Evolutionary conservation across 2,113 vertebrate genomes (phyloP).

Genomic region (Ascaphus truei): DNA sequence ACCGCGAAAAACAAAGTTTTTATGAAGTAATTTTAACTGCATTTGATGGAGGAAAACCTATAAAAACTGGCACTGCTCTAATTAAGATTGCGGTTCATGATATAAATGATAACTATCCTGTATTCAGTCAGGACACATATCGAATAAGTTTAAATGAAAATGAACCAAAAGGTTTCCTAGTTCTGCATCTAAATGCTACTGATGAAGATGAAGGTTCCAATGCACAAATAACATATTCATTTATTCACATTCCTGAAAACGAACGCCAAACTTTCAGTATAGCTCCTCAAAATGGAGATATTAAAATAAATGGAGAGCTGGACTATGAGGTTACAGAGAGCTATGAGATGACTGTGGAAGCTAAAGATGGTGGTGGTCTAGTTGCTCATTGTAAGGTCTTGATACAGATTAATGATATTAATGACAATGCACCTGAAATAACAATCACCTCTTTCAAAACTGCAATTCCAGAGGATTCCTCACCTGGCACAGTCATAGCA

Average conservation of each 20-base stretch:
- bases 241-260: background rate
- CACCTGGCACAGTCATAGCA: slow-evolving; percentile 46
- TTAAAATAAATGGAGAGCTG: background rate
- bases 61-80: slow-evolving; percentile 44
- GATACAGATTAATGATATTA: slow-evolving; percentile 38
- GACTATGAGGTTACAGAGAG: slow-evolving; percentile 45
- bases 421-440: slow-evolving; percentile 26
- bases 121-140: slow-evolving; percentile 55
- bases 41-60: slow-evolving; percentile 42
- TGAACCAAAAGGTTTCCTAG: background rate
- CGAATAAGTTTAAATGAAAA: slow-evolving; percentile 54
- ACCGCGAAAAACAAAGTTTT: slow-evolving; percentile 36
- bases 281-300: background rate
- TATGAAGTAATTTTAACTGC: slow-evolving; percentile 43
- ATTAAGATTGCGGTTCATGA: slow-evolving; percentile 61
- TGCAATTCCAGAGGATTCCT: slow-evolving; percentile 38
- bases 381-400: slow-evolving; percentile 36
- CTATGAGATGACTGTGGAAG: slow-evolving; percentile 39
- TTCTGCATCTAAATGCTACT: slow-evolving; percentile 48
- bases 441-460: slow-evolving; percentile 44
- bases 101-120: slow-evolving; percentile 63
- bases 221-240: slow-evolving; percentile 42
- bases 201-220: slow-evolving; percentile 55
- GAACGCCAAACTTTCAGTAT: slow-evolving; percentile 34
- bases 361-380: slow-evolving; percentile 43